A percentile compares a stretch with the other conserved stretches of the same genome.
Evolutionary conservation across 2,797 vertebrate species (phyloP).

Genomic region (Psittacula echo): DNA sequence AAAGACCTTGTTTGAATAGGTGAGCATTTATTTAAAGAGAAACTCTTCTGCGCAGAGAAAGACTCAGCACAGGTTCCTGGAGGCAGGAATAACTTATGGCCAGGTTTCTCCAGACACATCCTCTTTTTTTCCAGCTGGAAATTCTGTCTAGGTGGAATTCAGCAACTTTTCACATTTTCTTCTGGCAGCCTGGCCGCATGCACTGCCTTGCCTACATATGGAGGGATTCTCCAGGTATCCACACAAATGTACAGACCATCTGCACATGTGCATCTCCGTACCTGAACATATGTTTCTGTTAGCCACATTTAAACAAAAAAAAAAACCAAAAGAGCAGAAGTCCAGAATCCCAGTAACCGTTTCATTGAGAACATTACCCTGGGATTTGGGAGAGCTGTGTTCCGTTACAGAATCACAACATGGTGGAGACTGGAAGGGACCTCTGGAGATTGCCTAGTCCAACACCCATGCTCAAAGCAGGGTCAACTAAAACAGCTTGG

Average conservation of each 20-base stretch:
- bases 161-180: neutral
- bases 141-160: constrained; percentile 39
- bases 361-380: neutral
- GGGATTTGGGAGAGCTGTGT: neutral
- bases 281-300: neutral
- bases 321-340: neutral
- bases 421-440: neutral
- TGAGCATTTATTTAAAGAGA: neutral
- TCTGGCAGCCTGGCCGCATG: neutral
- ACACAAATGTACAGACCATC: neutral
- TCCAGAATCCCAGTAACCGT: neutral
- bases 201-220: neutral
- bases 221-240: constrained; percentile 2
- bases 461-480: neutral
- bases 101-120: constrained; percentile 24
- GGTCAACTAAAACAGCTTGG: neutral
- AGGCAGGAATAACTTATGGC: neutral
- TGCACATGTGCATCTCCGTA: neutral
- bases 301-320: neutral
- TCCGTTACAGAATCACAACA: neutral
- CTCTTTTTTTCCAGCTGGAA: constrained; percentile 47
- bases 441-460: neutral
- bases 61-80: neutral
- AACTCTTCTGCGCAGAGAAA: neutral
- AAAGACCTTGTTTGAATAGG: neutral